phyloP scores from a whole-genome alignment of 2,113 vertebrate species.

The Boulengeromyrus knoepffleri region DNA sequence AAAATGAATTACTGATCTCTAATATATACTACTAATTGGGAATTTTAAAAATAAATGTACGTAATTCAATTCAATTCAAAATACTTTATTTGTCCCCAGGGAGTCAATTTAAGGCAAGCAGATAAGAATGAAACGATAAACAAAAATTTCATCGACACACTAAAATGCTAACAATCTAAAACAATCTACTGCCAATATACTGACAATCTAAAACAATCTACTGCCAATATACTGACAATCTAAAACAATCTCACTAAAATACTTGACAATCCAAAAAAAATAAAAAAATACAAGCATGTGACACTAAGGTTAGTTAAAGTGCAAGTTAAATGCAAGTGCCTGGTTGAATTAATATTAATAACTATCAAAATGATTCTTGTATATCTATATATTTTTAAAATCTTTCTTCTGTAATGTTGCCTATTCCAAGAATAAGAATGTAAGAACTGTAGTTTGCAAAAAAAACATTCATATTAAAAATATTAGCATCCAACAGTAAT shows the following conservation, averaged over 20 bases:
- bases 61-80: background rate
- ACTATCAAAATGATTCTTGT: background rate
- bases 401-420: background rate
- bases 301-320: background rate
- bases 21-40: background rate
- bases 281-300: background rate
- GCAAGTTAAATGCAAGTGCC: background rate
- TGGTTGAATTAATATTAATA: background rate
- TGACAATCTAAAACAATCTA: background rate
- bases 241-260: background rate
- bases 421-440: background rate
- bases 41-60: background rate
- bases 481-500: background rate
- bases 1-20: background rate
- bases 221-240: background rate
- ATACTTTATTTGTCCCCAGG: too few relatives aligned
- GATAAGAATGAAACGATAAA: too few relatives aligned
- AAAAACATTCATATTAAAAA: background rate
- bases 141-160: background rate
- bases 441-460: background rate
- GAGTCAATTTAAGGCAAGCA: too few relatives aligned
- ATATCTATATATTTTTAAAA: background rate
- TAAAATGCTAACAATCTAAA: background rate
- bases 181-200: background rate
- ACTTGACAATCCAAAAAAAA: background rate